Conservation (phyloP, 2,888 invertebrate species). For the Operophtera brumata region DNA sequence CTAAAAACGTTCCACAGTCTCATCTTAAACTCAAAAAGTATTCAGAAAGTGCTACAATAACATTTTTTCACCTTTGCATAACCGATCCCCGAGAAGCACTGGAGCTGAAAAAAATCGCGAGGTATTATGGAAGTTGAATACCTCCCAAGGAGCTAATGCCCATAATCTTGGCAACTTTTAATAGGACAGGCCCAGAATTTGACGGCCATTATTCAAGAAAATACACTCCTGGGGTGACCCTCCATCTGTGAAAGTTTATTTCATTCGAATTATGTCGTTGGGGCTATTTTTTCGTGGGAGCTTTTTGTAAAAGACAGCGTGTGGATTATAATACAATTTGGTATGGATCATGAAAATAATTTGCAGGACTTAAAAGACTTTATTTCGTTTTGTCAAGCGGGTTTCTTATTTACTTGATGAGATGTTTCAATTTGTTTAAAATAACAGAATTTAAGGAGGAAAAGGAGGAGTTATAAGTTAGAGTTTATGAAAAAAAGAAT, state of each 20-base stretch:
- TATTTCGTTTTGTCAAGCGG: constrained; percentile 22
- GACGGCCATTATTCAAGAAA: constrained; percentile 74
- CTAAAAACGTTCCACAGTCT: neutral
- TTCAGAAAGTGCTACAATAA: constrained; percentile 15
- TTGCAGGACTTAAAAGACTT: constrained; percentile 20
- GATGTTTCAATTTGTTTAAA: constrained; percentile 8
- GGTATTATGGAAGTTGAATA: constrained; percentile 67
- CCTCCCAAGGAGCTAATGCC: constrained; percentile 69
- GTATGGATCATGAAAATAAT: constrained; percentile 20
- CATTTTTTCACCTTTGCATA: constrained; percentile 32
- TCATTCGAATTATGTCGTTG: constrained; percentile 35
- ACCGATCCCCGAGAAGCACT: constrained; percentile 39
- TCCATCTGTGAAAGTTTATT: constrained; percentile 32
- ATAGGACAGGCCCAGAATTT: constrained; percentile 72
- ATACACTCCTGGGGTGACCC: constrained; percentile 58
- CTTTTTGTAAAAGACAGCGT: constrained; percentile 24
- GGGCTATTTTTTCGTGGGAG: constrained; percentile 28
- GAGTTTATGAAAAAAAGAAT: too few relatives aligned
- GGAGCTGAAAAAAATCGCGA: constrained; percentile 37
- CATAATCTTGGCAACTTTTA: constrained; percentile 79
- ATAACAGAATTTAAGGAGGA: neutral
- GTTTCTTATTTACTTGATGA: constrained; percentile 19
- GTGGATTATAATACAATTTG: constrained; percentile 27
- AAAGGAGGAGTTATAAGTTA: too few relatives aligned
- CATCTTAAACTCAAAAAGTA: constrained; percentile 6